phyloP scores from a whole-genome alignment of 2,888 invertebrate species.

The Spodoptera littoralis region DNA sequence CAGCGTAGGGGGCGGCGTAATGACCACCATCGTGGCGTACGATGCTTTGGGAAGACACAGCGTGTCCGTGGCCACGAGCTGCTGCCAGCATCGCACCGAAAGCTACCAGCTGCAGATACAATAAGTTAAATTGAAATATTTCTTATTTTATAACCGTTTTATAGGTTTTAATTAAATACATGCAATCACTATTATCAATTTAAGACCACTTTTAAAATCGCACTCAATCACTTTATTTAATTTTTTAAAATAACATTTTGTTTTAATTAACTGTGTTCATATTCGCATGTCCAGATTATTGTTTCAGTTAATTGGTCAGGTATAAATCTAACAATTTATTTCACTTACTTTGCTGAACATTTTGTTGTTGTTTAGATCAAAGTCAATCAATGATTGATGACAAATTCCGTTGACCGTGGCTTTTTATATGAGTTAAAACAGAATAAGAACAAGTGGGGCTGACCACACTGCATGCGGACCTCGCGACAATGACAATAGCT shows the following conservation, averaged over 20 bases:
- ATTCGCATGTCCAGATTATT: background rate
- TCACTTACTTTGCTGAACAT: slow-evolving; percentile 84
- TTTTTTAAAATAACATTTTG: background rate
- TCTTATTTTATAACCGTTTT: background rate
- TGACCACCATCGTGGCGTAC: slow-evolving; percentile 74
- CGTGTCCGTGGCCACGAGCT: slow-evolving; percentile 79
- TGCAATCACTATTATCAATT: no score
- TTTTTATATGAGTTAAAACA: slow-evolving; percentile 80
- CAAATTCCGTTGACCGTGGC: slow-evolving; percentile 66
- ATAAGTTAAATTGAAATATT: slow-evolving; percentile 1
- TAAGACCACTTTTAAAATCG: background rate
- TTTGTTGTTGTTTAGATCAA: slow-evolving; percentile 70
- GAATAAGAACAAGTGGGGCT: slow-evolving; percentile 81
- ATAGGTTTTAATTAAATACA: no score
- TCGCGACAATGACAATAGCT: slow-evolving; percentile 77
- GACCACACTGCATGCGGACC: slow-evolving; percentile 69
- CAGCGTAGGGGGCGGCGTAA: slow-evolving; percentile 64
- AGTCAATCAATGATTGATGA: slow-evolving; percentile 77
- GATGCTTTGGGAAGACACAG: slow-evolving; percentile 80
- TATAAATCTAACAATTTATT: slow-evolving; percentile 4
- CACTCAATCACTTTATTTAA: slow-evolving; percentile 8
- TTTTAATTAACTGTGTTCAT: slow-evolving; percentile 13
- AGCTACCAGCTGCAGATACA: slow-evolving; percentile 76
- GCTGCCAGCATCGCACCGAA: slow-evolving; percentile 81
- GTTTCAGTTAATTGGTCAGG: background rate